Conservation (phyloP, 2,797 vertebrate genomes). For the Myotis vivesi region DNA sequence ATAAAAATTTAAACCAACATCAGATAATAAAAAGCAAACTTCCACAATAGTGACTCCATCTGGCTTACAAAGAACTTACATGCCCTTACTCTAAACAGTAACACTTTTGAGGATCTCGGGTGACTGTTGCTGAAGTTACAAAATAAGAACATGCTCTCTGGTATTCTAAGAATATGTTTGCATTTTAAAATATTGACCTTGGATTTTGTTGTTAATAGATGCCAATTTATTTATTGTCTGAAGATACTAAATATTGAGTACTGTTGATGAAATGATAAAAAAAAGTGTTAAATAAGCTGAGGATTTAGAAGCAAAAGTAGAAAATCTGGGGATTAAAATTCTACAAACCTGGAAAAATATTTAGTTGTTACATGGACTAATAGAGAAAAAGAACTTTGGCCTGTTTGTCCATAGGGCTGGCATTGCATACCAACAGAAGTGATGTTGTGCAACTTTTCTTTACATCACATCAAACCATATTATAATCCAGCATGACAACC, state of each 20-base stretch:
- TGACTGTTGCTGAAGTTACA: not conserved
- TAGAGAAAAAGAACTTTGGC: not conserved
- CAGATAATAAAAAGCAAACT: not conserved
- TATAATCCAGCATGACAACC: not conserved
- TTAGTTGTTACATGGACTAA: not conserved
- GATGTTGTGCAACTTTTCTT: not conserved
- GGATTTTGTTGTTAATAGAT: slow-evolving; percentile 23
- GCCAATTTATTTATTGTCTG: not conserved
- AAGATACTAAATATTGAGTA: slow-evolving; percentile 16
- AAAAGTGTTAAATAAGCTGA: not conserved
- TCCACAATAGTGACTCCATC: not conserved
- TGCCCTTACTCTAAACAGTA: not conserved
- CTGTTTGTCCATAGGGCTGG: not conserved
- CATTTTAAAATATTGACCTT: slow-evolving; percentile 42
- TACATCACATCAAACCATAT: not conserved
- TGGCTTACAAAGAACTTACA: slow-evolving; percentile 19
- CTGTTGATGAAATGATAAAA: not conserved
- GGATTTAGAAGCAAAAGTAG: not conserved
- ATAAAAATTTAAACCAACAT: slow-evolving; percentile 14
- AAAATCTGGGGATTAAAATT: slow-evolving; percentile 6
- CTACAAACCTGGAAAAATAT: not conserved
- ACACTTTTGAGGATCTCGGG: slow-evolving; percentile 13
- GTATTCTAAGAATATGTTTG: not conserved
- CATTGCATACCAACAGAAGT: not conserved
- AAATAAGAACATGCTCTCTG: slow-evolving; percentile 24